Evolutionary conservation across 2,888 invertebrate genomes (phyloP), one percentile per base, ranked within the genome.

Genomic region (Geotrupes spiniger): DNA sequence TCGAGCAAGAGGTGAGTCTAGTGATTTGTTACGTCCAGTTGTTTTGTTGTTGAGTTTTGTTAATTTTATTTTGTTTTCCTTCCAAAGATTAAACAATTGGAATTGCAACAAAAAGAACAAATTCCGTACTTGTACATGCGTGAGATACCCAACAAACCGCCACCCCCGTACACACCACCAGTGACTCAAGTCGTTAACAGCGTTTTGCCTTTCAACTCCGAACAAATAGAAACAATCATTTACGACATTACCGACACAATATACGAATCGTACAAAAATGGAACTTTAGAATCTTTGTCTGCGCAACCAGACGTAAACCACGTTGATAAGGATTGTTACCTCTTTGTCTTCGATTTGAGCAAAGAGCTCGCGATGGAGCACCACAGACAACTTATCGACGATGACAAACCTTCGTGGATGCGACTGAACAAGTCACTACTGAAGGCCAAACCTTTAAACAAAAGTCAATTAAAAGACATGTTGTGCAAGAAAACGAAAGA

Each of bases 81-180:
- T n/a, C n/a, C n/a, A n/a, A n/a, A 83, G 81, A 80, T 82, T 46
- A 81, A 81, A 61, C 78, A 78, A 63, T 71, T 82, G 14, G 78
- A 80, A 62, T 74, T 76, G 53, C 76, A 78, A 58, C 74, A 74
- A 45, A 77, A 78, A 46, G 76, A 76, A 49, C 76, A 77, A 55
- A 69, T 75, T 11, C 76, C 79, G 33, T 81, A 76, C 64, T 73
- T 73, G 57, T 84, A 76, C 65, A 73, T 82, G 33, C 71, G 85
- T 37, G 84, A 84, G 69, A 84, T 86, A 53, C 85, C 86, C 3
- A 85, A 86, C 65, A 86, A 86, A 63, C 85, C 87, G 6, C 87
- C 87, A 1, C 87, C 87, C 0, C 87, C 87, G 0, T 88, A 87
- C 69, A 84, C 82, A 1, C 84, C 85, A 4, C 85, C 84, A 1